Evolutionary conservation across 2,888 invertebrate species (phyloP).

Genomic region (Periphyllus acericola): DNA sequence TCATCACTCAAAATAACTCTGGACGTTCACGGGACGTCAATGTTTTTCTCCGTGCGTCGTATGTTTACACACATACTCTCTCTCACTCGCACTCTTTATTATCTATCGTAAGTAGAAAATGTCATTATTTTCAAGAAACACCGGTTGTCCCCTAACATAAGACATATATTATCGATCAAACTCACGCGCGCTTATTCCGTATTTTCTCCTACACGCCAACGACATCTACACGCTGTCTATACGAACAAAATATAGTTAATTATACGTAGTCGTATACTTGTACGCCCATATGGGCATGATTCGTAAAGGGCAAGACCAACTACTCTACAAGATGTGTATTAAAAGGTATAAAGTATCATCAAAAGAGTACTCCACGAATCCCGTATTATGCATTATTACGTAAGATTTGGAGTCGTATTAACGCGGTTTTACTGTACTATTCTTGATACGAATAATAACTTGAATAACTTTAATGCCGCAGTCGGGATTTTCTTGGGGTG

Average conservation of each 20-base stretch:
- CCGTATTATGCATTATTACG: too few relatives aligned
- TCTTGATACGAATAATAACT: too few relatives aligned
- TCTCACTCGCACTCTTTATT: not conserved
- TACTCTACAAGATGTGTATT: too few relatives aligned
- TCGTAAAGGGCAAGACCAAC: too few relatives aligned
- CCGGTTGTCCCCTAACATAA: not conserved
- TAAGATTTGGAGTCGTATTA: too few relatives aligned
- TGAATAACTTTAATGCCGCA: too few relatives aligned
- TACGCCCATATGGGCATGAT: too few relatives aligned
- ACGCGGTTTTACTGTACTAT: too few relatives aligned
- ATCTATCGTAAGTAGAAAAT: not conserved
- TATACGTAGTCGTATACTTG: not conserved
- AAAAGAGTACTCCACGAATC: too few relatives aligned
- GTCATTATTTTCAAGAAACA: not conserved
- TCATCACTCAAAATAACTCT: conserved; percentile 50
- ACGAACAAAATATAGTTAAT: not conserved
- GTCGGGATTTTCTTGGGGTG: too few relatives aligned
- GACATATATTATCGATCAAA: conserved; percentile 5
- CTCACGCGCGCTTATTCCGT: not conserved
- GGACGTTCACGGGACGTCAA: conserved; percentile 16
- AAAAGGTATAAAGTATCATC: too few relatives aligned
- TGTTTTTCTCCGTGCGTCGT: not conserved
- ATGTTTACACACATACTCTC: not conserved
- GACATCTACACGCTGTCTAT: not conserved
- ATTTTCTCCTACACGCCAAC: not conserved